These are phyloP conservation scores for Mycetomoellerius zeteki DNA, from an alignment of 1,140 invertebrate species.

Conservation along the genomic window DNA sequence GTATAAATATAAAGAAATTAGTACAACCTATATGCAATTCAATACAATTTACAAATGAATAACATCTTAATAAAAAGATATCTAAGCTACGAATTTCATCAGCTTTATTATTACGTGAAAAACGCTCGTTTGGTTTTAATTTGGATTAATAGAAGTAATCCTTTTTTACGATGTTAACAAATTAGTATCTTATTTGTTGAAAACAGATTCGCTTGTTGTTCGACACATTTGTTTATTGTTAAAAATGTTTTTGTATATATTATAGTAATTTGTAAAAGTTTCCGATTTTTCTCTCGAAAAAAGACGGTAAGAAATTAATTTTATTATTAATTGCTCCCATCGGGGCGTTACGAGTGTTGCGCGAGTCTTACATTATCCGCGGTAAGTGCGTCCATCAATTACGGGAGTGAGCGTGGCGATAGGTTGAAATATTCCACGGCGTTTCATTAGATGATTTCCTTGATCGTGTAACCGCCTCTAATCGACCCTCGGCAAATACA, in stretches of 20 bases:
- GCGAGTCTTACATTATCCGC: slow-evolving; percentile 47
- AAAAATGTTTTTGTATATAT: background rate
- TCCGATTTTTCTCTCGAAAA: background rate
- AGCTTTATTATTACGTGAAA: too few relatives aligned
- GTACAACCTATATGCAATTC: too few relatives aligned
- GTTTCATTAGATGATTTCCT: slow-evolving; percentile 52
- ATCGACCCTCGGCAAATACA: slow-evolving; percentile 48
- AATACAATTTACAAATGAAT: too few relatives aligned
- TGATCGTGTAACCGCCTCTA: slow-evolving; percentile 52
- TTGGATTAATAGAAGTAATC: too few relatives aligned
- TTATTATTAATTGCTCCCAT: background rate
- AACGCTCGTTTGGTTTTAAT: too few relatives aligned
- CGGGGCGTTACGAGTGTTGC: slow-evolving; percentile 33
- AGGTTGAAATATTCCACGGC: slow-evolving; percentile 56
- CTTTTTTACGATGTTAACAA: too few relatives aligned
- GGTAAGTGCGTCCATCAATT: slow-evolving; percentile 58
- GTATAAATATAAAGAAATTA: too few relatives aligned
- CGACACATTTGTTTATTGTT: too few relatives aligned
- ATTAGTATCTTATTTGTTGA: too few relatives aligned
- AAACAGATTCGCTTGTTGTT: too few relatives aligned
- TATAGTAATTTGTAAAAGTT: background rate
- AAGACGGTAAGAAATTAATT: slow-evolving; percentile 27
- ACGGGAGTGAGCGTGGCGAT: slow-evolving; percentile 41
- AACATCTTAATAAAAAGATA: too few relatives aligned
- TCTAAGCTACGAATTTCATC: too few relatives aligned